Conservation (phyloP, 2,888 invertebrate genomes). For the Trichacis sp. region DNA sequence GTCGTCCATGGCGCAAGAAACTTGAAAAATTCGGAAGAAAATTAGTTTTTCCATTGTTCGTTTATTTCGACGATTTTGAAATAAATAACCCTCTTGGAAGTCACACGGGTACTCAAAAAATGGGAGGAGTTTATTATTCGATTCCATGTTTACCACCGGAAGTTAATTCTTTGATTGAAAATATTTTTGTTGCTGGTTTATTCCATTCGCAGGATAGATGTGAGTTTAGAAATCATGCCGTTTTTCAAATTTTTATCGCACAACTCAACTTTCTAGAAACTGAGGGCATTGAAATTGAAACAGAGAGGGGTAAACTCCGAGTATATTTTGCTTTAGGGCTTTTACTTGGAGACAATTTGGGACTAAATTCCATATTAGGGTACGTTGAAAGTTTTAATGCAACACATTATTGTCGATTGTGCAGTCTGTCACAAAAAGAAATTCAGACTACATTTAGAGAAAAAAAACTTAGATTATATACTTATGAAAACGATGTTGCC, state of each 20-base stretch:
- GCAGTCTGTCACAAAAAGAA: too few relatives aligned
- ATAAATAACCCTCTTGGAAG: slow-evolving; percentile 40
- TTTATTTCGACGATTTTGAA: slow-evolving; percentile 44
- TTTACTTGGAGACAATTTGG: slow-evolving; percentile 39
- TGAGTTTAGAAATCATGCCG: slow-evolving; percentile 9
- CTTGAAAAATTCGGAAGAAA: not conserved
- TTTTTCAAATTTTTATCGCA: slow-evolving; percentile 10
- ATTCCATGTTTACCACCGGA: slow-evolving; percentile 35
- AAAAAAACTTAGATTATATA: too few relatives aligned
- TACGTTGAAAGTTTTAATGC: slow-evolving; percentile 36
- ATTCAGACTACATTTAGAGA: too few relatives aligned
- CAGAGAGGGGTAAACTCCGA: not conserved
- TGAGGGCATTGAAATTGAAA: slow-evolving; percentile 3
- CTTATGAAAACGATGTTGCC: too few relatives aligned
- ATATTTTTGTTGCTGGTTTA: slow-evolving; percentile 27
- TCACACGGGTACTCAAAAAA: slow-evolving; percentile 35
- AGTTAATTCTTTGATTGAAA: slow-evolving; percentile 34
- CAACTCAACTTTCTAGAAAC: slow-evolving; percentile 15
- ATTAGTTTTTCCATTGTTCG: slow-evolving; percentile 29
- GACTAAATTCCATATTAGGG: slow-evolving; percentile 33
- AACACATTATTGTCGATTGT: slow-evolving; percentile 21
- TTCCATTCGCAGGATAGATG: slow-evolving; percentile 13
- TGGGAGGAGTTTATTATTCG: slow-evolving; percentile 33
- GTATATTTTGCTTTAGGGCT: slow-evolving; percentile 33
- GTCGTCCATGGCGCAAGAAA: too few relatives aligned